Evolutionary conservation across 2,797 vertebrate genomes (phyloP).

Genomic region (Megaceryle alcyon): DNA sequence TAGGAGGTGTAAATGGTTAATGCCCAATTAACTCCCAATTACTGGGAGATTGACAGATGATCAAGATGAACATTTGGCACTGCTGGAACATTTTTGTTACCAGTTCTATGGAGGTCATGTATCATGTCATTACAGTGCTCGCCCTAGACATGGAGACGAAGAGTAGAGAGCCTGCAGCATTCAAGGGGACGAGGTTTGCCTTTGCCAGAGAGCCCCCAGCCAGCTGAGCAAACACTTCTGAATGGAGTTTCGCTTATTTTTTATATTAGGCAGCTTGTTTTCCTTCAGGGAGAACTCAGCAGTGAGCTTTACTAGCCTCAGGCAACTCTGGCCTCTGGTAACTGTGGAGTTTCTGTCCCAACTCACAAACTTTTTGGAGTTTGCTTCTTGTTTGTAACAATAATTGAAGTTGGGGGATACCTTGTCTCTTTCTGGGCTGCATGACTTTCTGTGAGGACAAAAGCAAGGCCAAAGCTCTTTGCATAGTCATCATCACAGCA

Average conservation of each 20-base stretch:
- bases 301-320: not conserved
- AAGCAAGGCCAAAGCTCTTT: not conserved
- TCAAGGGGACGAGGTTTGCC: not conserved
- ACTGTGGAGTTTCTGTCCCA: not conserved
- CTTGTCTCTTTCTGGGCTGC: not conserved
- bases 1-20: not conserved
- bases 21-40: not conserved
- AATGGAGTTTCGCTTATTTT: not conserved
- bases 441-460: not conserved
- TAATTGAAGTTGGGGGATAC: not conserved
- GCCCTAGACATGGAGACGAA: not conserved
- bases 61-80: not conserved
- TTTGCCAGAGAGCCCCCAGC: not conserved
- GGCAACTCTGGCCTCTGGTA: not conserved
- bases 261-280: not conserved
- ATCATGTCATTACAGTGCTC: not conserved
- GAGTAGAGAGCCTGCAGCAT: not conserved
- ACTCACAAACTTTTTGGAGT: not conserved
- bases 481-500: not conserved
- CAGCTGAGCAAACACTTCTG: not conserved
- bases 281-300: not conserved
- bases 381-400: not conserved
- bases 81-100: not conserved
- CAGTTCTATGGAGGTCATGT: accelerated
- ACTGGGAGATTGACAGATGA: not conserved